Evolutionary conservation across 2,797 vertebrate species (phyloP).

Genomic region (Gouania willdenowi): DNA sequence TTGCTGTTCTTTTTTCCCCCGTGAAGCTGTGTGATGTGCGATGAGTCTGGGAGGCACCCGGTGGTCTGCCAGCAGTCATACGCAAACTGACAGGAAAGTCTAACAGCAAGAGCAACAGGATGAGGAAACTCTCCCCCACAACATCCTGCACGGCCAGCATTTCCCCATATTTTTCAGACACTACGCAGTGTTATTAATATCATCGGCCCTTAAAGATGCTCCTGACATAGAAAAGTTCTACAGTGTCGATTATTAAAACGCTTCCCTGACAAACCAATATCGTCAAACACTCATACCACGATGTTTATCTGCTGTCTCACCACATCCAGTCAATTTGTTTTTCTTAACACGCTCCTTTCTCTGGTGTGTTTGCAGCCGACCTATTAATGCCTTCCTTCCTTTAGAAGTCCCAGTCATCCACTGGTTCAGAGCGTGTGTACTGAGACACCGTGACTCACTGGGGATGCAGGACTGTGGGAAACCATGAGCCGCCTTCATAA

Average conservation of each 20-base stretch:
- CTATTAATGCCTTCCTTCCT: conserved; percentile 18
- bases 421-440: conserved; percentile 44
- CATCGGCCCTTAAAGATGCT: conserved; percentile 37
- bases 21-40: too few relatives aligned
- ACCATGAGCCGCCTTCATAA: conserved; percentile 33
- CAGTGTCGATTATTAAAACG: conserved; percentile 21
- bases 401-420: conserved; percentile 51
- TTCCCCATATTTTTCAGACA: conserved; percentile 64
- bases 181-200: conserved; percentile 12
- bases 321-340: conserved; percentile 18
- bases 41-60: conserved; percentile 64
- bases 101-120: conserved; percentile 71
- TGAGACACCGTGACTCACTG: conserved; percentile 66
- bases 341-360: conserved; percentile 3
- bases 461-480: conserved; percentile 61
- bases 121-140: conserved; percentile 65
- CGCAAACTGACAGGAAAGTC: conserved; percentile 64
- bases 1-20: too few relatives aligned
- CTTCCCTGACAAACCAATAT: too few relatives aligned
- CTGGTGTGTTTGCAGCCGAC: conserved; percentile 15
- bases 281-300: too few relatives aligned
- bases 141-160: conserved; percentile 66
- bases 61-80: conserved; percentile 54
- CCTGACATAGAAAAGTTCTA: conserved; percentile 28
- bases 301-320: conserved; percentile 18